Base-by-base conservation (phyloP, 2,113 vertebrate genomes). In the Illadopsis cleaveri region DNA sequence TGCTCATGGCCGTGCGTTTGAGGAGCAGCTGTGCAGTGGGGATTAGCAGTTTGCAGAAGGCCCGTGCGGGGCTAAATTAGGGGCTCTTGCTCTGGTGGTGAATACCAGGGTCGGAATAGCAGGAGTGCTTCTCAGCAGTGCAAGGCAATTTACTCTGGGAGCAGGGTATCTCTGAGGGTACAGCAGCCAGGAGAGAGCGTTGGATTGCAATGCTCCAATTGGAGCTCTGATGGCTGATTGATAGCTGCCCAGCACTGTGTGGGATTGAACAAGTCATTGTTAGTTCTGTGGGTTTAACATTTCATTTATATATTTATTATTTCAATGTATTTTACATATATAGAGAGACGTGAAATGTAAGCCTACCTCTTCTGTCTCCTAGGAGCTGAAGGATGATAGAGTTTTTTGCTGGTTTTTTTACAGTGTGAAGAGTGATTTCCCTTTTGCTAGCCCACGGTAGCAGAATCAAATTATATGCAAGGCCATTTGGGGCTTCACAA, bases 11-110 rank as follows among this genome's bases (percentile, higher is more conserved):
- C 5, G 2, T 86, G 33, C 78, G 23, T 93, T 96, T 96, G 89
- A 71, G 94, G 92, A 97, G 81, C 98, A 98, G 98, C 97, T 98
- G 98, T 79, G 54, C 57, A 27, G 65, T 31, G 87, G 93, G 94
- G 97, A 98, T 97, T 96, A 82, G 93, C 97, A 97, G 96, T 97
- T 97, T 96, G 95, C 96, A 94, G 96, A 97, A 92, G 92, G 94
- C 97, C 96, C 21, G 61, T 94, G 96, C 2, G 4, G 54, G 95
- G 76, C 97, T 97, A 97, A 97, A 96, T 97, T 96, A 80, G 96
- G 93, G 84, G 85, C 95, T 84, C 77, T 44, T 94, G 90, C 72
- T 86, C 38, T 80, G 83, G 37, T 91, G 91, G 75, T 38, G 56
- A 94, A 94, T 94, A 79, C 93, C 76, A 2, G 76, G 60, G n/a